Percentiles rank a stretch among this genome's conserved stretches.
Evolutionary conservation across 2,888 invertebrate genomes (phyloP).

Genomic region (Cephalotes varians): DNA sequence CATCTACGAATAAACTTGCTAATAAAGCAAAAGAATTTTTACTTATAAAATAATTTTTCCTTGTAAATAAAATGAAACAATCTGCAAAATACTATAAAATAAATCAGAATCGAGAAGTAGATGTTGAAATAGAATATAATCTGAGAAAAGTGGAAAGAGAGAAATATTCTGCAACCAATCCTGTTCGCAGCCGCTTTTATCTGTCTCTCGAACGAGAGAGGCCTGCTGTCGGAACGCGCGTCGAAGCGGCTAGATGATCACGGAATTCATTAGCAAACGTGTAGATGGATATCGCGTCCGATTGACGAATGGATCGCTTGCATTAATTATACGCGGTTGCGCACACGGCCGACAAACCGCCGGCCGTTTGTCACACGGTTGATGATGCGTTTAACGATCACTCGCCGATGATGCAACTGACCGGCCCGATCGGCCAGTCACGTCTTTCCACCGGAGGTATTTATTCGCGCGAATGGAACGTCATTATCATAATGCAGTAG

Average conservation of each 20-base stretch:
- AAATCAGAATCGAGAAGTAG: background rate
- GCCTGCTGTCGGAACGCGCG: conserved; percentile 33
- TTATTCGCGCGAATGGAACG: conserved; percentile 23
- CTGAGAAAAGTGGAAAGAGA: background rate
- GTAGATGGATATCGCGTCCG: conserved; percentile 60
- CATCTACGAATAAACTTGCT: background rate
- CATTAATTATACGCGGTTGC: conserved; percentile 66
- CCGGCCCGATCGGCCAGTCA: conserved; percentile 1
- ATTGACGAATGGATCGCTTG: conserved; percentile 65
- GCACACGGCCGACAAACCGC: conserved; percentile 51
- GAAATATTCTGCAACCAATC: background rate
- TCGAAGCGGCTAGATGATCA: conserved; percentile 52
- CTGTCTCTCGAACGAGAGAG: conserved; percentile 12
- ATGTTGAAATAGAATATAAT: background rate
- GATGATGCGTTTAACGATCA: conserved; percentile 66
- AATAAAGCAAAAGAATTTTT: background rate
- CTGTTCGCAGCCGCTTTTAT: conserved; percentile 15
- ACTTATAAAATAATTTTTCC: too few species aligned
- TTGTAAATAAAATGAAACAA: too few species aligned
- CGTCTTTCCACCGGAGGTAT: conserved; percentile 24
- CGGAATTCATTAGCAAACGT: conserved; percentile 60
- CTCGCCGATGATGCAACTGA: conserved; percentile 49
- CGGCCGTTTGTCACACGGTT: conserved; percentile 64
- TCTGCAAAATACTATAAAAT: background rate
- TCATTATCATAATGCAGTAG: conserved; percentile 46